These are phyloP conservation scores for Drosophila sordidula DNA, from an alignment of 2,888 invertebrate genomes.

Conservation along the genomic window DNA sequence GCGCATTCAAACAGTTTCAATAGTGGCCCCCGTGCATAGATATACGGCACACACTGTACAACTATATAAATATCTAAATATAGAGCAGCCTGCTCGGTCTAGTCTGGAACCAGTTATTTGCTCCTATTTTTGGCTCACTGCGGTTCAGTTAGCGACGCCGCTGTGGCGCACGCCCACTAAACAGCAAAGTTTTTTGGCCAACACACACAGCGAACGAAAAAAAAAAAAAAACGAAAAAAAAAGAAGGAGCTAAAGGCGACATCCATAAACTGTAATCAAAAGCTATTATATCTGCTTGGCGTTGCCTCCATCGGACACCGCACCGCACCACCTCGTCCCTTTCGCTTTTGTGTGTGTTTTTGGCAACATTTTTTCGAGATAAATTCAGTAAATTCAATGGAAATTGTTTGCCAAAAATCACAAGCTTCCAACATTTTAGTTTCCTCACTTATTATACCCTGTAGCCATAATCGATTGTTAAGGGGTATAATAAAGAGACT, in stretches of 20 bases:
- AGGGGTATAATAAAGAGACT: conserved; percentile 3
- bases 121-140: conserved; percentile 8
- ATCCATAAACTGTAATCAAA: conserved; percentile 80
- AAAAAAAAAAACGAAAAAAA: conserved; percentile 26
- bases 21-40: conserved; percentile 46
- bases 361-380: conserved; percentile 71
- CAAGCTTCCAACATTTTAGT: conserved; percentile 44
- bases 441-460: conserved; percentile 42
- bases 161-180: conserved; percentile 70
- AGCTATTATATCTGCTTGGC: conserved; percentile 77
- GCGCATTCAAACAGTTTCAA: conserved; percentile 68
- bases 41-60: conserved; percentile 19
- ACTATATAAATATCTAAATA: not conserved
- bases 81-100: conserved; percentile 9
- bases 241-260: conserved; percentile 70
- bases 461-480: conserved; percentile 1
- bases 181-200: conserved; percentile 58
- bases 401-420: conserved; percentile 74
- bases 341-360: conserved; percentile 52
- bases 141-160: conserved; percentile 52
- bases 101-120: conserved; percentile 20
- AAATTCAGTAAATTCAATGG: conserved; percentile 74
- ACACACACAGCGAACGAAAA: conserved; percentile 29
- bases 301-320: conserved; percentile 29
- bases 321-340: conserved; percentile 15